phyloP scores from a whole-genome alignment of 2,888 invertebrate species.

The Noctua pronuba region DNA sequence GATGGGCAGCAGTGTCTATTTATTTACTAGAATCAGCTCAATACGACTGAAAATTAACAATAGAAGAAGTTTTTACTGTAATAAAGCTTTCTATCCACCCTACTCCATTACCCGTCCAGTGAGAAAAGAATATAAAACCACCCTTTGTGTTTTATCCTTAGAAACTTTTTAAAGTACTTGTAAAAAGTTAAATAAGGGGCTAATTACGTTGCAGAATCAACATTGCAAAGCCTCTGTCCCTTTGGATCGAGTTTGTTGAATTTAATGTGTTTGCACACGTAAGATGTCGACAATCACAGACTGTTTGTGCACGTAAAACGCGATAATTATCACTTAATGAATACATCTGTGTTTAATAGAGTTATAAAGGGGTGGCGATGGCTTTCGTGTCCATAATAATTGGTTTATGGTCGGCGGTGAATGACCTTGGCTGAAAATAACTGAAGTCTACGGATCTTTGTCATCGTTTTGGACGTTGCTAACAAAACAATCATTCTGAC shows the following conservation, averaged over 20 bases:
- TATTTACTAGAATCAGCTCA: slow-evolving; percentile 22
- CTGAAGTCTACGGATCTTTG: not conserved
- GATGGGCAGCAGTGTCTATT: slow-evolving; percentile 49
- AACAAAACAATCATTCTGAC: not conserved
- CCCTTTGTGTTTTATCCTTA: slow-evolving; percentile 12
- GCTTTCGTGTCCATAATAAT: slow-evolving; percentile 32
- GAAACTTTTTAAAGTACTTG: slow-evolving; percentile 33
- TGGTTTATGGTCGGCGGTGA: slow-evolving; percentile 15
- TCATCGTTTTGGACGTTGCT: not conserved
- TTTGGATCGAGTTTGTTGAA: slow-evolving; percentile 47
- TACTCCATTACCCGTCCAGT: slow-evolving; percentile 1
- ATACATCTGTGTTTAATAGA: slow-evolving; percentile 44
- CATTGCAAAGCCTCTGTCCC: slow-evolving; percentile 42
- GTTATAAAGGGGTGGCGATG: slow-evolving; percentile 37
- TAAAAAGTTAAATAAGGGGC: slow-evolving; percentile 31
- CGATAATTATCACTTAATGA: slow-evolving; percentile 48
- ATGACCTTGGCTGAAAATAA: slow-evolving; percentile 9
- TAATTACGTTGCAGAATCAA: slow-evolving; percentile 51
- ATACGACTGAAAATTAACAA: not conserved
- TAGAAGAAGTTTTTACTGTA: not conserved
- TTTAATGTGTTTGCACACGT: slow-evolving; percentile 59
- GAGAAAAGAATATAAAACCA: slow-evolving; percentile 5
- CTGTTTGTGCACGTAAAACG: slow-evolving; percentile 55
- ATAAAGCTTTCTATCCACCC: not conserved
- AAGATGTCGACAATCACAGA: slow-evolving; percentile 57